These are phyloP conservation scores for Tychaedon coryphoeus DNA, from an alignment of 2,113 vertebrate genomes.

Conservation along the genomic window DNA sequence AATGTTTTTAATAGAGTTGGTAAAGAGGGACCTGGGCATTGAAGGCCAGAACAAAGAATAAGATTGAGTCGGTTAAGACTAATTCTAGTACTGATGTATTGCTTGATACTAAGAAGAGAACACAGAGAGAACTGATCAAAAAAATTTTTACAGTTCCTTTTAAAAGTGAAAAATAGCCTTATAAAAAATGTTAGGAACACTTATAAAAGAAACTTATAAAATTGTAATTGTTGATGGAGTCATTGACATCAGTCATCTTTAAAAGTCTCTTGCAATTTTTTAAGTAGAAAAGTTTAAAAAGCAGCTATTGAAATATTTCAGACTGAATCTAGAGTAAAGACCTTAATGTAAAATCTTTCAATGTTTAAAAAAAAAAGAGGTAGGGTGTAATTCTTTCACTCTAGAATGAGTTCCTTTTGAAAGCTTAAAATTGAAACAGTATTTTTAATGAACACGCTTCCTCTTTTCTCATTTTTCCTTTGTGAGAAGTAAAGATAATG, in stretches of 20 bases:
- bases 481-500: not conserved
- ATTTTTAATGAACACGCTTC: not conserved
- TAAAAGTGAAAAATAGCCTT: not conserved
- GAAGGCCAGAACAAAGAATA: not conserved
- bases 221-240: not conserved
- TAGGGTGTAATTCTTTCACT: not conserved
- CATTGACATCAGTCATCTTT: rapidly evolving
- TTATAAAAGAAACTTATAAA: not conserved
- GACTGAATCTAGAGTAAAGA: not conserved
- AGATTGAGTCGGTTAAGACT: not conserved
- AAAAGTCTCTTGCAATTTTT: not conserved
- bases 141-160: not conserved
- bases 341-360: not conserved
- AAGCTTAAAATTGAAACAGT: not conserved
- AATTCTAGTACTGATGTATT: not conserved
- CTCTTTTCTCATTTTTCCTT: not conserved
- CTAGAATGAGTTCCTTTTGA: not conserved
- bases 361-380: not conserved
- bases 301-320: not conserved
- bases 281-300: not conserved
- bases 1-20: not conserved
- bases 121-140: not conserved
- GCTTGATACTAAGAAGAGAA: not conserved
- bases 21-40: not conserved
- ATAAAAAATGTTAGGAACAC: not conserved